phyloP scores from a whole-genome alignment of 2,113 vertebrate species.

The Chrysemys picta region DNA sequence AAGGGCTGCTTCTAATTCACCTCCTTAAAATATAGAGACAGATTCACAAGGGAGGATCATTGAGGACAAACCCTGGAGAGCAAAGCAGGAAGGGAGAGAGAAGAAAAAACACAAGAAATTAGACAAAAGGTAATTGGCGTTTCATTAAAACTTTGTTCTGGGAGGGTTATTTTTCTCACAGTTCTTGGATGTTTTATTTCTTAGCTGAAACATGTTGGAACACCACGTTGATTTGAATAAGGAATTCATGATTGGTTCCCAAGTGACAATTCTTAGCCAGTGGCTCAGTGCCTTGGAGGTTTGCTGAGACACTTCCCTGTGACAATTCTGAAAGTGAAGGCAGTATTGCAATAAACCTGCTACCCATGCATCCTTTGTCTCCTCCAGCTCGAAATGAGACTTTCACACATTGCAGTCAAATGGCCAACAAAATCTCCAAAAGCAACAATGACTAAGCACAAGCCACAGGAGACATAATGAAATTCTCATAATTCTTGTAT shows the following conservation, averaged over 20 bases:
- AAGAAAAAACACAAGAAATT: background rate
- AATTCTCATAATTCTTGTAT: background rate
- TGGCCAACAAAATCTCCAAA: background rate
- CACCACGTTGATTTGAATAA: background rate
- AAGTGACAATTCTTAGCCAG: background rate
- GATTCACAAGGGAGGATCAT: background rate
- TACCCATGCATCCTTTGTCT: background rate
- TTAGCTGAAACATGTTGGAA: background rate
- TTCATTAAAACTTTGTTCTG: background rate
- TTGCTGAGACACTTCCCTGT: background rate
- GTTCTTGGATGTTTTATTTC: background rate
- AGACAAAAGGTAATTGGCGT: background rate
- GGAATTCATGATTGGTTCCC: accelerated
- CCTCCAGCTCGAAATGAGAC: background rate
- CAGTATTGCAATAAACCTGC: background rate
- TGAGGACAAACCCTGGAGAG: background rate
- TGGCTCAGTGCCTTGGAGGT: background rate
- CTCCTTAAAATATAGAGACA: background rate
- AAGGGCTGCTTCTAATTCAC: background rate
- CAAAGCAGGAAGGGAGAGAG: background rate
- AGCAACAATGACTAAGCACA: background rate
- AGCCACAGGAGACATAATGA: background rate
- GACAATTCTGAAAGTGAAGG: background rate
- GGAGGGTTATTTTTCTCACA: background rate
- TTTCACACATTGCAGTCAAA: background rate